Percentiles rank a stretch among this genome's conserved stretches.
Evolutionary conservation across 2,888 invertebrate species (phyloP).

Genomic region (Drosophila trichaetosa): DNA sequence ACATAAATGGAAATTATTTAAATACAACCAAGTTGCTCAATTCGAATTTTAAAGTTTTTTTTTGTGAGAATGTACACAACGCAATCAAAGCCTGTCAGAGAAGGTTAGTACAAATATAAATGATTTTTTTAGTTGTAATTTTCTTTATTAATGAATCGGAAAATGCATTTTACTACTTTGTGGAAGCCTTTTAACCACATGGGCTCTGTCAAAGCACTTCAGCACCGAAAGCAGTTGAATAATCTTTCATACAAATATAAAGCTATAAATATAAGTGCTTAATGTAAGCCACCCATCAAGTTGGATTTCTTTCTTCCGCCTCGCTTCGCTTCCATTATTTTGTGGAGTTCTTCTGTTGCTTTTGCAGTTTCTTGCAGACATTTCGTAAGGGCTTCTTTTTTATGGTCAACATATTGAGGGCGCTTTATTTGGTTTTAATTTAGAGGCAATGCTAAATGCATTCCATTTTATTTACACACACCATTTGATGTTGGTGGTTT

Average conservation of each 20-base stretch:
- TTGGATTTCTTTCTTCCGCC: slow-evolving; percentile 13
- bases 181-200: slow-evolving; percentile 21
- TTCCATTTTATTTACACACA: slow-evolving; percentile 62
- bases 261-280: slow-evolving; percentile 13
- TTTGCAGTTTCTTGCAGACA: slow-evolving; percentile 7
- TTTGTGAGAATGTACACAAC: not conserved
- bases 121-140: not conserved
- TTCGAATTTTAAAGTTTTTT: not conserved
- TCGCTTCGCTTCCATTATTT: slow-evolving; percentile 2
- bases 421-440: slow-evolving; percentile 64
- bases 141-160: not conserved
- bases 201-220: slow-evolving; percentile 24
- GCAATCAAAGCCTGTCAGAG: not conserved
- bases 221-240: slow-evolving; percentile 13
- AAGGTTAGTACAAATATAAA: not conserved
- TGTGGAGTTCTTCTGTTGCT: slow-evolving; percentile 10
- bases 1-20: not conserved
- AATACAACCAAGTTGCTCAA: not conserved
- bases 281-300: slow-evolving; percentile 38
- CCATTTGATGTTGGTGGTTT: slow-evolving; percentile 45
- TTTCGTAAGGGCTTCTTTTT: slow-evolving; percentile 38
- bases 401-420: slow-evolving; percentile 52
- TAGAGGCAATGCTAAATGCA: slow-evolving; percentile 57
- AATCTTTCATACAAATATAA: not conserved
- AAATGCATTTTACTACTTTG: slow-evolving; percentile 33